These are phyloP conservation scores for Tachina lurida DNA, from an alignment of 2,888 invertebrate genomes.

Conservation along the genomic window DNA sequence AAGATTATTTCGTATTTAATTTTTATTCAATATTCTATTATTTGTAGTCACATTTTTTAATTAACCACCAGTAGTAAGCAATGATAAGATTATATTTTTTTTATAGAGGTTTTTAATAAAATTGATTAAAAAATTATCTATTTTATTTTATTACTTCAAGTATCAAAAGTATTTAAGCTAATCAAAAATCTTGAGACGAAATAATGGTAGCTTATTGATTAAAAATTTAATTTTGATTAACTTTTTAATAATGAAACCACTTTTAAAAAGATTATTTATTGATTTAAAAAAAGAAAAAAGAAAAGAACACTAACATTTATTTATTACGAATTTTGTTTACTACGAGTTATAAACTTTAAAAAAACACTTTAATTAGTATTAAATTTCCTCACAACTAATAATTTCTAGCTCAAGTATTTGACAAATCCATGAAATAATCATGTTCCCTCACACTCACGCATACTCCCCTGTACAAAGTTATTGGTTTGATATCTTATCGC, in stretches of 20 bases:
- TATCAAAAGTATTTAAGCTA: neutral
- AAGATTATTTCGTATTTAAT: constrained; percentile 58
- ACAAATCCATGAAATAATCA: constrained; percentile 58
- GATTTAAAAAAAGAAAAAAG: neutral
- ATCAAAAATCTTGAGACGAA: constrained; percentile 10
- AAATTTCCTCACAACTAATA: constrained; percentile 16
- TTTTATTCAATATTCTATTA: constrained; percentile 32
- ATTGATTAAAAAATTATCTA: neutral
- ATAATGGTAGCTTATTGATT: neutral
- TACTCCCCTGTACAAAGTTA: neutral
- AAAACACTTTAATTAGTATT: constrained; percentile 33
- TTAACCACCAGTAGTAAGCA: neutral
- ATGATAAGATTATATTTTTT: constrained; percentile 45
- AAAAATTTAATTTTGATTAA: constrained; percentile 8
- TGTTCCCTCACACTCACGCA: constrained; percentile 1
- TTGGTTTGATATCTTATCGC: constrained; percentile 77
- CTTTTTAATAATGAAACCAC: neutral
- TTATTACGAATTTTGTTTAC: neutral
- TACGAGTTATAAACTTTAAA: neutral
- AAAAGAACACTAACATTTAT: neutral
- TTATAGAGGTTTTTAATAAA: neutral
- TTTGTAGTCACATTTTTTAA: neutral
- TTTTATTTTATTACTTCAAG: neutral
- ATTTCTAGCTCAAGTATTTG: constrained; percentile 47
- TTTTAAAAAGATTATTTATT: neutral